These are phyloP conservation scores for Drosophila eugracilis DNA, from an alignment of 1,140 invertebrate species.

Conservation along the genomic window DNA sequence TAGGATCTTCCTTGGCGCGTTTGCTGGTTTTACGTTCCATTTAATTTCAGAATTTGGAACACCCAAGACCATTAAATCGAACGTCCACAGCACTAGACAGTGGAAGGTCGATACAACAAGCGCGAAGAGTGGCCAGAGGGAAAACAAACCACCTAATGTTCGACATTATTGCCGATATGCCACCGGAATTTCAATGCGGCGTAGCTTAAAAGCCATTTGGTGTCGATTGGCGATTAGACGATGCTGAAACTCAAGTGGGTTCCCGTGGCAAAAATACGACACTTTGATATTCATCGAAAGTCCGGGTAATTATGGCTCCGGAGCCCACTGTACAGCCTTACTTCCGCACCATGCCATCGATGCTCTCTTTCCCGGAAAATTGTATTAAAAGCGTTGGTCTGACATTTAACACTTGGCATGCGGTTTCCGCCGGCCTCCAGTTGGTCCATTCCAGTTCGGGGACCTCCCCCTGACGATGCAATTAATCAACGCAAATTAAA, in stretches of 20 bases:
- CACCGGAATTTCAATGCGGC: slow-evolving; percentile 61
- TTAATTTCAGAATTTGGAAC: slow-evolving; percentile 72
- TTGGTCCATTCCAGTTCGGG: background rate
- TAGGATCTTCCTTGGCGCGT: slow-evolving; percentile 23
- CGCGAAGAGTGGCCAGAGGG: slow-evolving; percentile 14
- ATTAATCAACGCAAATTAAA: slow-evolving; percentile 80
- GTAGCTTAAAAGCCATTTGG: slow-evolving; percentile 63
- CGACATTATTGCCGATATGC: slow-evolving; percentile 71
- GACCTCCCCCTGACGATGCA: slow-evolving; percentile 65
- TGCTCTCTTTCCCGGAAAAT: slow-evolving; percentile 19
- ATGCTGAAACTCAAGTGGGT: slow-evolving; percentile 28
- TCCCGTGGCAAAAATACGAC: slow-evolving; percentile 20
- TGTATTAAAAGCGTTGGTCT: slow-evolving; percentile 55
- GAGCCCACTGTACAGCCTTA: background rate
- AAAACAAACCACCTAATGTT: slow-evolving; percentile 67
- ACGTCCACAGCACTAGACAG: slow-evolving; percentile 49
- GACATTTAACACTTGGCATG: slow-evolving; percentile 73
- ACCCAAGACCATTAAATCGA: slow-evolving; percentile 75
- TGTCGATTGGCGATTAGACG: slow-evolving; percentile 33
- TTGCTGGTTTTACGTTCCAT: slow-evolving; percentile 62
- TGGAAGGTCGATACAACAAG: slow-evolving; percentile 23
- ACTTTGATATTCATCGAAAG: slow-evolving; percentile 11
- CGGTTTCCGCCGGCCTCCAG: slow-evolving; percentile 33
- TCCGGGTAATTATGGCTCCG: slow-evolving; percentile 13
- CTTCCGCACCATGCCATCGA: slow-evolving; percentile 1